phyloP scores from a whole-genome alignment of 2,797 vertebrate genomes.

The Gambusia yucatana region DNA sequence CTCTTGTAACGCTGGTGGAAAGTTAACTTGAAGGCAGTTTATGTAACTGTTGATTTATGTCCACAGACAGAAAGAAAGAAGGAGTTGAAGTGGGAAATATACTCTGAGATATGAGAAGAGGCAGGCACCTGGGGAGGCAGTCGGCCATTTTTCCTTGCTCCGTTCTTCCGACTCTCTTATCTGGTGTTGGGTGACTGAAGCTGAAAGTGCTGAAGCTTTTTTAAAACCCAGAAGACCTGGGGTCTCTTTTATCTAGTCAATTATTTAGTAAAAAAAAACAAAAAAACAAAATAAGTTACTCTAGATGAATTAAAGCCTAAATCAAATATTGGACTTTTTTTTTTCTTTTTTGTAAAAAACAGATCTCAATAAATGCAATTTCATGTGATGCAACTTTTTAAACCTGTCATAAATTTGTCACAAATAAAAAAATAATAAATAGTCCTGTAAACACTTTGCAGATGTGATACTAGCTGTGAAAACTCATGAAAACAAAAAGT shows the following conservation, averaged over 20 bases:
- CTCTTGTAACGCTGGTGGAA: constrained; percentile 69
- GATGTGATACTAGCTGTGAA: background rate
- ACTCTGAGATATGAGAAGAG: constrained; percentile 35
- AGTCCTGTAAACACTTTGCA: background rate
- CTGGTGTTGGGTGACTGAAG: constrained; percentile 15
- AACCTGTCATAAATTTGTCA: background rate
- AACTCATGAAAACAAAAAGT: too few species aligned
- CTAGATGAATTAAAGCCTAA: background rate
- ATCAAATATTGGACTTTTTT: background rate
- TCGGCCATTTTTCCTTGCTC: constrained; percentile 16
- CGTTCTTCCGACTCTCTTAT: constrained; percentile 17
- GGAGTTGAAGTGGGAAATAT: constrained; percentile 36
- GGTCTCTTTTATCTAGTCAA: background rate
- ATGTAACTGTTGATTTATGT: constrained; percentile 74
- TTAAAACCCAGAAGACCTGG: background rate
- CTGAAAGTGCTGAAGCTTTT: background rate
- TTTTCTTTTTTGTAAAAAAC: background rate
- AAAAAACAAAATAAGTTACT: background rate
- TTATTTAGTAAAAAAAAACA: background rate
- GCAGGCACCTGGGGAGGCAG: constrained; percentile 28
- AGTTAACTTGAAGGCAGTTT: constrained; percentile 72
- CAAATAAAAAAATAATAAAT: background rate
- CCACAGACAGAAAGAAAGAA: constrained; percentile 34
- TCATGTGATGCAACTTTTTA: background rate
- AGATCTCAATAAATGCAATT: background rate